A percentile compares a stretch with the other conserved stretches of the same genome.
phyloP scores from a whole-genome alignment of 2,113 vertebrate genomes.

The Odocoileus hemionus region DNA sequence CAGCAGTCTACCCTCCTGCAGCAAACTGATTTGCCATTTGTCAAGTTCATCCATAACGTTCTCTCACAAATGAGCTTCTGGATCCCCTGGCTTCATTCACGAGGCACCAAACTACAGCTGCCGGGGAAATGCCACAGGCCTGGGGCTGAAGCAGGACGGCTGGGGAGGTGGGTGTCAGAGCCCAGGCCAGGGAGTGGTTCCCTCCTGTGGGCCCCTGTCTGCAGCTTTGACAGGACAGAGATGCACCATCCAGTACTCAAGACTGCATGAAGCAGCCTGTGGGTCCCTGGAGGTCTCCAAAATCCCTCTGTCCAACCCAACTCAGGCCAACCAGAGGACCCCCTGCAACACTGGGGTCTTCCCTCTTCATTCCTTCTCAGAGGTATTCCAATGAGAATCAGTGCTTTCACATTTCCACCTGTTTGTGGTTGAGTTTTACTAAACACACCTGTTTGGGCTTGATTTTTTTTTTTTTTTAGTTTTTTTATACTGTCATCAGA shows the following conservation, averaged over 20 bases:
- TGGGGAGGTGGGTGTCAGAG: neutral
- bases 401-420: neutral
- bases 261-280: neutral
- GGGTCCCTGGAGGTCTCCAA: neutral
- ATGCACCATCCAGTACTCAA: neutral
- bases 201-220: neutral
- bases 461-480: neutral
- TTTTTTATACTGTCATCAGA: neutral
- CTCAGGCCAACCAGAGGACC: fast-evolving
- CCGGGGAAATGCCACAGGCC: neutral
- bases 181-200: no score
- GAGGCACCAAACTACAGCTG: no score
- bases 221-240: neutral
- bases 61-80: neutral
- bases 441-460: neutral
- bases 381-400: fast-evolving
- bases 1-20: neutral
- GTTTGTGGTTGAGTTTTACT: neutral
- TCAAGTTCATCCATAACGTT: neutral
- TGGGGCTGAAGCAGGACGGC: neutral
- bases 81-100: neutral
- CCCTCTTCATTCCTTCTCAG: neutral
- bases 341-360: no score
- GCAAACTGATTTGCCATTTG: neutral
- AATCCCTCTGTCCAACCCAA: no score